These are phyloP conservation scores for Lepidurus packardi DNA, from an alignment of 1,140 invertebrate genomes.

Conservation along the genomic window DNA sequence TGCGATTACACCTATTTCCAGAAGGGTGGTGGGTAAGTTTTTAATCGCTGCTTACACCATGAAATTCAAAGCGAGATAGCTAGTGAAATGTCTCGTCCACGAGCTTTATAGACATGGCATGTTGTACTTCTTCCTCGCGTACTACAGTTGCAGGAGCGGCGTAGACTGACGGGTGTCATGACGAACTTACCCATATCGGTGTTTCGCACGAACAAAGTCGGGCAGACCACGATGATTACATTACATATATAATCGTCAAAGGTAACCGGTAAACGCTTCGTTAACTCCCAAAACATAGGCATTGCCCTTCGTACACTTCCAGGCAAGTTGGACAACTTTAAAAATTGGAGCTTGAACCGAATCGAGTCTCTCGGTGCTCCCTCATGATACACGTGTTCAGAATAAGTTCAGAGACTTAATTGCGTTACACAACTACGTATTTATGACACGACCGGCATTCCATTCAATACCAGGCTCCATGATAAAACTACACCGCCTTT, in stretches of 20 bases:
- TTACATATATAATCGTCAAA: constrained; percentile 59
- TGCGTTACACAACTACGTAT: too few relatives aligned
- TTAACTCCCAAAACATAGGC: neutral
- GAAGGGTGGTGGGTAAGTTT: constrained; percentile 37
- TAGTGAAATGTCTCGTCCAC: neutral
- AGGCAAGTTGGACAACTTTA: constrained; percentile 48
- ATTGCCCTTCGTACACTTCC: constrained; percentile 16
- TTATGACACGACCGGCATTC: too few relatives aligned
- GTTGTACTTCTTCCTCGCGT: neutral
- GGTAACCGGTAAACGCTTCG: constrained; percentile 41
- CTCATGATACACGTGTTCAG: constrained; percentile 50
- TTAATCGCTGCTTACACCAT: too few relatives aligned
- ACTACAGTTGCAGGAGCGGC: constrained; percentile 33
- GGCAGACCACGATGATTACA: constrained; percentile 57
- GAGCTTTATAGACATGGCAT: neutral
- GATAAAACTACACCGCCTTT: constrained; percentile 52
- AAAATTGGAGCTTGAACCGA: constrained; percentile 43
- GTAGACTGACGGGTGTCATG: constrained; percentile 51
- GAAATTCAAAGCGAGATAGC: neutral
- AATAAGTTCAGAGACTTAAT: neutral
- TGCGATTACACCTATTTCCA: constrained; percentile 51
- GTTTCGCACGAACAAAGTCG: constrained; percentile 63
- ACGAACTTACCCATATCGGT: constrained; percentile 62
- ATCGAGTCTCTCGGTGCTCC: constrained; percentile 45
- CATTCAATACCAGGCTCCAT: constrained; percentile 40